phyloP scores from a whole-genome alignment of 2,888 invertebrate species.

The Ormyrus nitidulus region DNA sequence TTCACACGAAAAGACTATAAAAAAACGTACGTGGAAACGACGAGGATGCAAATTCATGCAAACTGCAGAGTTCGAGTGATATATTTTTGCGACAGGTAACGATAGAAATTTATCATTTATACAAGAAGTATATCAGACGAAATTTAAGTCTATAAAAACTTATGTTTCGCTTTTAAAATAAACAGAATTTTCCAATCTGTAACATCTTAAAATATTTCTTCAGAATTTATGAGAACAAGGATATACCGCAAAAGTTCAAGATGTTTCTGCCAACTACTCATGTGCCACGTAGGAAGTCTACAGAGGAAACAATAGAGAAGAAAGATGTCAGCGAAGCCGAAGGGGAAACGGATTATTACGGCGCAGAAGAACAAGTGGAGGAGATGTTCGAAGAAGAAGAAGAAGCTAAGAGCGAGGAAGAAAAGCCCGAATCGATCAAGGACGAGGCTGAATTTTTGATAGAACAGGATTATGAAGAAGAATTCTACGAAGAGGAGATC shows the following conservation, averaged over 20 bases:
- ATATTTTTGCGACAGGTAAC: slow-evolving; percentile 84
- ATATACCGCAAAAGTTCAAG: slow-evolving; percentile 49
- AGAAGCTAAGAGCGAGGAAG: slow-evolving; percentile 2
- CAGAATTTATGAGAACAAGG: slow-evolving; percentile 50
- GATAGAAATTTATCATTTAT: neutral
- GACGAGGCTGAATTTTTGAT: slow-evolving; percentile 39
- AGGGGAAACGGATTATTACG: slow-evolving; percentile 1
- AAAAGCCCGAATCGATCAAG: slow-evolving; percentile 3
- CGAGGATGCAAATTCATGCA: slow-evolving; percentile 94
- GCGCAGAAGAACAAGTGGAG: slow-evolving; percentile 43
- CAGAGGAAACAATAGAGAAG: slow-evolving; percentile 6
- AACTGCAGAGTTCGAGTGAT: slow-evolving; percentile 94
- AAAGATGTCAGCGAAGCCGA: neutral
- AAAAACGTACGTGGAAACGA: slow-evolving; percentile 95
- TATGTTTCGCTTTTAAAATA: no score
- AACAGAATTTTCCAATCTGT: no score
- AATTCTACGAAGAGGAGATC: neutral
- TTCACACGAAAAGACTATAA: slow-evolving; percentile 96
- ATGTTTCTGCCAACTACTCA: slow-evolving; percentile 49
- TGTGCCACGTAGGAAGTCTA: neutral
- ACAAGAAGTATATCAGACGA: no score
- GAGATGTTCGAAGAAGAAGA: slow-evolving; percentile 53
- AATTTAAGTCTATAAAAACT: no score
- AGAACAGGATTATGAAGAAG: neutral
- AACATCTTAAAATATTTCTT: neutral